Percentiles rank a stretch among this genome's conserved stretches.
Conservation (phyloP, 2,888 invertebrate genomes). For the Drosophila greeni region DNA sequence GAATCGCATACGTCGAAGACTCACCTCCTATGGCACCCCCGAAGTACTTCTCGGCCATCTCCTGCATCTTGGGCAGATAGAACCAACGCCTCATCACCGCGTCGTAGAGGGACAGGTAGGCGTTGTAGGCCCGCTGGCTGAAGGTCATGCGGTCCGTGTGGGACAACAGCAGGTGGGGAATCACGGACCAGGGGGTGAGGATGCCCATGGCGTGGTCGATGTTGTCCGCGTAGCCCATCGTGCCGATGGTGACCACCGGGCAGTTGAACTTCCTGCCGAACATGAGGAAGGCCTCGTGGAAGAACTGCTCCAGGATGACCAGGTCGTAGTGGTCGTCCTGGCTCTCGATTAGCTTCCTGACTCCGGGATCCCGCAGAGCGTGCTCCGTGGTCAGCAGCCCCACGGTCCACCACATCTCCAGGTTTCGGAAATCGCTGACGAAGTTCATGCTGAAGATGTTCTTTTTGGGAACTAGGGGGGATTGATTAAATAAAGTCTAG, state of each 20-base stretch:
- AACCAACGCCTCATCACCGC: constrained; percentile 72
- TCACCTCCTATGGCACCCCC: constrained; percentile 63
- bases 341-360: constrained; percentile 73
- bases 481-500: not conserved
- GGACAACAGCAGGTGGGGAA: constrained; percentile 75
- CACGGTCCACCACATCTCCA: constrained; percentile 75
- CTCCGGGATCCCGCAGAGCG: constrained; percentile 73
- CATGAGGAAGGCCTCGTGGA: constrained; percentile 79
- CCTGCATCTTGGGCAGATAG: constrained; percentile 77
- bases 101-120: constrained; percentile 75
- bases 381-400: constrained; percentile 73
- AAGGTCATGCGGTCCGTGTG: constrained; percentile 79
- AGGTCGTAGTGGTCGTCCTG: constrained; percentile 78
- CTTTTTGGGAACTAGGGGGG: constrained; percentile 72
- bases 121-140: constrained; percentile 76
- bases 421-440: constrained; percentile 75
- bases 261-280: constrained; percentile 78
- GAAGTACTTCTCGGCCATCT: constrained; percentile 76
- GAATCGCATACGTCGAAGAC: not conserved
- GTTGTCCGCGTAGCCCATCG: constrained; percentile 78
- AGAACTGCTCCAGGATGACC: constrained; percentile 78
- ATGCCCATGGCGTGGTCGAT: constrained; percentile 79
- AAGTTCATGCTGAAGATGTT: constrained; percentile 76
- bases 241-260: constrained; percentile 78
- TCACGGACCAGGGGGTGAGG: constrained; percentile 76